Base-by-base conservation (phyloP, 2,888 invertebrate species). In the Oligia latruncula region DNA sequence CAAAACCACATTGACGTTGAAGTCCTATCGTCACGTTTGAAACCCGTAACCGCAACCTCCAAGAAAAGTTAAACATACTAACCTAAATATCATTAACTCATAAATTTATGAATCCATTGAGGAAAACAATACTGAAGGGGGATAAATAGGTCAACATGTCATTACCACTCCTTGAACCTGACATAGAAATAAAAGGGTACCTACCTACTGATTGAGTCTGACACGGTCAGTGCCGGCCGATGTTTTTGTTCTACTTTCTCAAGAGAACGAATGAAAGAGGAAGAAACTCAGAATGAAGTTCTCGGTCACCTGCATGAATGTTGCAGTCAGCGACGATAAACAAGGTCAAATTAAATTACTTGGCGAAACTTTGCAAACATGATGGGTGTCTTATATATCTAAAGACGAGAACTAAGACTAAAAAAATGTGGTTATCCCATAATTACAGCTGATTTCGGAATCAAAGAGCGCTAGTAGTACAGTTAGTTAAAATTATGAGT, bases 111-210 rank as follows among this genome's bases (percentile, higher is more conserved):
- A 46, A 60, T 62, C 62, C 23, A 55, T 55, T 46, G 62, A 35
- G n/a, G 81, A 58, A 62, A 80, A 68, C 20, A 74, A 55, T 40
- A 68, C 20, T 52, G 23, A 68, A 55, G 40, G 60, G 65, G 65
- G 65, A 35, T 55, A 67, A 71, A 79, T 58, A 80, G 73, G 80
- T 80, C 66, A 80, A 52, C 4, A 35, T 73, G 72, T 80, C 72
- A 80, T 80, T 62, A 62, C 35, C 49, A 20, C 23, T 62, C 35
- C 52, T 80, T 67, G 62, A 74, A 68, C 35, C 35, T 67, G 74
- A 64, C 52, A 43, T 43, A 5, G n/a, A 64, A 29, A 52, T 49
- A 13, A 17, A 55, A 40, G 1, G 15, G 13, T 20, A 52, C 2
- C 3, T 23, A 70, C 9, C 35, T 35, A 35, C 35, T 8, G 8